Evolutionary conservation across 2,888 invertebrate species (phyloP), one percentile per base, ranked within the genome.

Genomic region (Drosophila nigricruria): DNA sequence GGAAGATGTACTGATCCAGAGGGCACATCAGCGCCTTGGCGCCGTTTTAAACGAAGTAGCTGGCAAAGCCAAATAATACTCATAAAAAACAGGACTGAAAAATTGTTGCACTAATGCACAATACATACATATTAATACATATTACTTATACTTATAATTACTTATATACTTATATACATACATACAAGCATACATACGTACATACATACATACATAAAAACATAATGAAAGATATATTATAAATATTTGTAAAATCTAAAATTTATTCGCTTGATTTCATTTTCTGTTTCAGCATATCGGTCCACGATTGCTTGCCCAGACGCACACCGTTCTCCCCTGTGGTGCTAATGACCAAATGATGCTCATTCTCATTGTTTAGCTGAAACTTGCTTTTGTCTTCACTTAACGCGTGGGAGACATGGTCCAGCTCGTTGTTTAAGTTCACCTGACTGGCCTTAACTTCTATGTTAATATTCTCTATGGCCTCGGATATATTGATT

Each of bases 271-370:
- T 34, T 14, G 23, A n/a, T 9, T 65, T 79, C 16, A 77, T 66
- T 61, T 53, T 57, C 45, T 71, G 54, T 2, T 78, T 70, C 79
- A 92, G 78, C 68, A 82, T 85, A 34, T 93, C 92, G 43, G 83
- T 87, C 93, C 93, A 93, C 1, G 93, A 92, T 12, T 91, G 88
- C 65, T 92, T 93, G 10, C 93, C 92, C 14, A 93, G 57, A 4
- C 83, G 88, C 2, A 93, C 77, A 0, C 90, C 87, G 9, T 74
- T 75, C 9, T 57, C 30, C 14, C 92, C 91, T 3, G 84, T 90
- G 38, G 89, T 84, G 20, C 61, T 66, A 9, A 93, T 62, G 18
- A 71, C 42, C 50, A 87, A 30, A 10, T 75, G 77, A 63, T 90
- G 88, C n/a, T 74, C 62, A 20, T 88, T 77, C 6, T 72, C 60